phyloP scores from a whole-genome alignment of 2,888 invertebrate genomes.

The Synergus itoensis region DNA sequence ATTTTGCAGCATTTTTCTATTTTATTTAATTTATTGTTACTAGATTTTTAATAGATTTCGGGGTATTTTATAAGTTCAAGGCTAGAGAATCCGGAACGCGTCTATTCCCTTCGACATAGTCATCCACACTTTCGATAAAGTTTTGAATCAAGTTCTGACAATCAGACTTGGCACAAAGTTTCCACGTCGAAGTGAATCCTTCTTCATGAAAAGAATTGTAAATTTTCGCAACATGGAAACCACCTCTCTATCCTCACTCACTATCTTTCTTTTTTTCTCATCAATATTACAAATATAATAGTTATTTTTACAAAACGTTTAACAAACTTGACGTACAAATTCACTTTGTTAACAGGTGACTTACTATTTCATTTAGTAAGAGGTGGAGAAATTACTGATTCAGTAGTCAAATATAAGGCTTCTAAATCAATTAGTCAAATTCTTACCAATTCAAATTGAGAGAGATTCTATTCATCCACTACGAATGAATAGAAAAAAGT shows the following conservation, averaged over 20 bases:
- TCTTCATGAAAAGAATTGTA: neutral
- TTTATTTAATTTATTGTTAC: neutral
- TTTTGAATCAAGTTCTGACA: constrained; percentile 56
- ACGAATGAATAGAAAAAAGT: constrained; percentile 32
- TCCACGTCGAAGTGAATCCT: neutral
- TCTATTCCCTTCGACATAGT: constrained; percentile 43
- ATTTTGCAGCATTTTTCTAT: neutral
- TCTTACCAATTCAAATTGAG: too few species aligned
- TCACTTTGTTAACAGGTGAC: too few species aligned
- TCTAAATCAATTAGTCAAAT: too few species aligned
- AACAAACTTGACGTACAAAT: too few species aligned
- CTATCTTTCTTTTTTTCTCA: neutral
- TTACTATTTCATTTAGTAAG: too few species aligned
- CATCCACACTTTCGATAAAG: constrained; percentile 48
- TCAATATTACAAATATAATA: too few species aligned
- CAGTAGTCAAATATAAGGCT: too few species aligned
- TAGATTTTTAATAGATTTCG: neutral
- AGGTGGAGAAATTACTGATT: too few species aligned
- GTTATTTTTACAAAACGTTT: too few species aligned
- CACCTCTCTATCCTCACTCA: neutral
- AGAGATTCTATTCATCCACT: constrained; percentile 2
- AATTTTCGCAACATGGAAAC: constrained; percentile 21
- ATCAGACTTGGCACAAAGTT: constrained; percentile 45
- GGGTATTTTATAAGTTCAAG: constrained; percentile 22
- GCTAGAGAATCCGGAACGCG: neutral